These are phyloP conservation scores for Basileuterus tristriatus DNA, from an alignment of 2,797 vertebrate species.

Conservation along the genomic window DNA sequence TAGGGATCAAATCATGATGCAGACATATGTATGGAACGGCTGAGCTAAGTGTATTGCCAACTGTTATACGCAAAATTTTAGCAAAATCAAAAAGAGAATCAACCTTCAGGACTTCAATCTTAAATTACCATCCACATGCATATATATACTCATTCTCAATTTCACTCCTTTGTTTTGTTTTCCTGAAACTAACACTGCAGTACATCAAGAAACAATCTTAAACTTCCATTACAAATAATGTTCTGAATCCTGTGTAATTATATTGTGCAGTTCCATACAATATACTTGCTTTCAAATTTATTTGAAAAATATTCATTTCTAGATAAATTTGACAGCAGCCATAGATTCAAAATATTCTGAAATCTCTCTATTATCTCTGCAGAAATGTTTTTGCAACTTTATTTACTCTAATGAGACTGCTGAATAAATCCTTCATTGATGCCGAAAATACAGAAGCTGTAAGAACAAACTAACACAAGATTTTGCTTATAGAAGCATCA, in stretches of 20 bases:
- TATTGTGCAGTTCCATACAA: neutral
- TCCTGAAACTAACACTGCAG: neutral
- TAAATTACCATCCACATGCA: neutral
- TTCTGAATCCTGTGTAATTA: neutral
- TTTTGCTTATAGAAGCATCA: neutral
- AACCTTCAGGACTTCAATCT: neutral
- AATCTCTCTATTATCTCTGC: neutral
- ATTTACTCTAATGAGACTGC: neutral
- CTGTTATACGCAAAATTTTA: neutral
- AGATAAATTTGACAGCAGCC: neutral
- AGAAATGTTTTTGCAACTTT: neutral
- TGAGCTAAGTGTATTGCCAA: neutral
- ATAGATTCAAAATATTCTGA: neutral
- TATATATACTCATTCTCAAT: neutral
- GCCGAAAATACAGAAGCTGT: neutral
- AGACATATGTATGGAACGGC: accelerated
- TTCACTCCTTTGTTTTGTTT: neutral
- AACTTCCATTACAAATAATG: neutral
- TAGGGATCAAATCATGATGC: neutral
- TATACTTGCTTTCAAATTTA: neutral
- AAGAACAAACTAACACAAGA: neutral
- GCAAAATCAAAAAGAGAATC: neutral
- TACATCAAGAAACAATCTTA: neutral
- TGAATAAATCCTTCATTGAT: neutral
- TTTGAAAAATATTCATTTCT: neutral